Conservation (phyloP, 2,888 invertebrate species). For the Liodrosophila aerea region DNA sequence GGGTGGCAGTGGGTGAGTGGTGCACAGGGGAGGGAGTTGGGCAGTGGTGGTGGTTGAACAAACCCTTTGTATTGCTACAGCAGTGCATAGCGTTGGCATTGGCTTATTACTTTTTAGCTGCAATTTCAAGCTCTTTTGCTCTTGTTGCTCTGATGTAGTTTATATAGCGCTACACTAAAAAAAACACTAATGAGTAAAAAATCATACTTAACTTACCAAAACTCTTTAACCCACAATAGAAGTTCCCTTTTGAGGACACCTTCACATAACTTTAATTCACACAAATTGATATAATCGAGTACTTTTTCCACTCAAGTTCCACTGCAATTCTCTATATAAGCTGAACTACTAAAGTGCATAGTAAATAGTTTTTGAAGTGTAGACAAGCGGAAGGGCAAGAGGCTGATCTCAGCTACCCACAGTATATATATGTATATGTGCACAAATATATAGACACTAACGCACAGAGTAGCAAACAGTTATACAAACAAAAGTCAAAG, state of each 20-base stretch:
- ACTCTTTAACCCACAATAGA: too few relatives aligned
- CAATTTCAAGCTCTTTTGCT: constrained; percentile 4
- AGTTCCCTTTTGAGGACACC: too few relatives aligned
- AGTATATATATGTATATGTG: constrained; percentile 7
- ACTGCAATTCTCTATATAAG: too few relatives aligned
- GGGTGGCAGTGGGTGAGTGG: neutral
- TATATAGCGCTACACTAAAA: neutral
- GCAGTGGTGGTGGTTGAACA: neutral
- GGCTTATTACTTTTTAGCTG: constrained; percentile 22
- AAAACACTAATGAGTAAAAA: too few relatives aligned
- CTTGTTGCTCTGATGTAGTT: constrained; percentile 10
- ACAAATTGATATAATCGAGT: too few relatives aligned
- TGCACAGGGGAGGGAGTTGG: neutral
- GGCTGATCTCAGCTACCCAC: constrained; percentile 5
- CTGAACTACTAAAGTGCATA: too few relatives aligned
- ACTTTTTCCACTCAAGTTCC: too few relatives aligned
- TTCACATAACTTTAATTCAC: too few relatives aligned
- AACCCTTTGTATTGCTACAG: too few relatives aligned
- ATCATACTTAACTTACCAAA: too few relatives aligned
- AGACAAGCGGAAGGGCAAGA: constrained; percentile 6
- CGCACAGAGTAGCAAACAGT: constrained; percentile 1
- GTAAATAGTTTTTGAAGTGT: too few relatives aligned
- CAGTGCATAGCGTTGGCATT: constrained; percentile 13
- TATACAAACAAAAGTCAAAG: constrained; percentile 33
- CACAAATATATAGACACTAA: constrained; percentile 1